Conservation (phyloP, 2,888 invertebrate species). For the Omphaloscelis lunosa region DNA sequence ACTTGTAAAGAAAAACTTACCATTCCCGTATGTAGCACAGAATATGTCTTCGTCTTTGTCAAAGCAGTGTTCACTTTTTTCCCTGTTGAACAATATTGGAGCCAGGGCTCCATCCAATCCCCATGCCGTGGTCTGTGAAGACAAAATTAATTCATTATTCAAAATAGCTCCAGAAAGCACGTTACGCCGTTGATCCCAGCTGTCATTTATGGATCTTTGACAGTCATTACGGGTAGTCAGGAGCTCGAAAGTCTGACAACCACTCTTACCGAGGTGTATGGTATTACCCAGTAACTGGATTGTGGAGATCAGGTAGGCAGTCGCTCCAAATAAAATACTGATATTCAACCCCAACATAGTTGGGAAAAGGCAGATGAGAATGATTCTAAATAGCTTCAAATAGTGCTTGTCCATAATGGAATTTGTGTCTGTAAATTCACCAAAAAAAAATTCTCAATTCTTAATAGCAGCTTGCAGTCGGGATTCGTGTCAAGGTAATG, state of each 20-base stretch:
- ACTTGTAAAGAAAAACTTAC: slow-evolving; percentile 58
- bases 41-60: slow-evolving; percentile 71
- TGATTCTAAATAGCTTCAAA: not conserved
- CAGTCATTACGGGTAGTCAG: not conserved
- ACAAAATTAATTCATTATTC: not conserved
- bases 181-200: not conserved
- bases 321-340: not conserved
- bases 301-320: not conserved
- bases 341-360: not conserved
- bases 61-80: slow-evolving; percentile 67
- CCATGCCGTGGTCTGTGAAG: slow-evolving; percentile 84
- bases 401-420: not conserved
- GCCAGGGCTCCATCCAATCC: slow-evolving; percentile 75
- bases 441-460: not conserved
- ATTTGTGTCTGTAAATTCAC: not conserved
- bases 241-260: not conserved
- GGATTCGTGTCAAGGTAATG: not conserved
- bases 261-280: not conserved
- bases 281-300: not conserved
- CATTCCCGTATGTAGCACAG: slow-evolving; percentile 80
- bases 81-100: slow-evolving; percentile 76
- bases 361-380: not conserved
- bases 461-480: not conserved
- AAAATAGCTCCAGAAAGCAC: not conserved
- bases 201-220: not conserved